Evolutionary conservation across 2,888 invertebrate genomes (phyloP), one percentile per base, ranked within the genome.

Genomic region (Pterostichus niger): DNA sequence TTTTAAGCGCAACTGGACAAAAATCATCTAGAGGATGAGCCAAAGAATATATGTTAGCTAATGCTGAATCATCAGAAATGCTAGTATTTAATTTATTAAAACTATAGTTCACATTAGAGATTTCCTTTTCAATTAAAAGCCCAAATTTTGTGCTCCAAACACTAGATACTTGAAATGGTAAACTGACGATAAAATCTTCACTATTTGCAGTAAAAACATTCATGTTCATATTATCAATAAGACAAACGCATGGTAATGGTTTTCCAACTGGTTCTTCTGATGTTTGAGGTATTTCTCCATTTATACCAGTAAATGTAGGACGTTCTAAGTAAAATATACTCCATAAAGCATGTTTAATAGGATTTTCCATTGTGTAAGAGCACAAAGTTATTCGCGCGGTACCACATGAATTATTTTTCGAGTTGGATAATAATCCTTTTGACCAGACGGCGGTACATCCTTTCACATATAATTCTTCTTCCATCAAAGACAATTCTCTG

Each of bases 11-110:
- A 46, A 98, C 93, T 0, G 98, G 98, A 81, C 95, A 94, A 33
- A 97, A 95, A 90, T 98, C 98, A 89, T 98, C 97, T 78, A 98
- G 90, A 0, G 98, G 98, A 91, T 98, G 97, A 0, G 95, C 92
- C 83, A 98, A 90, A 7, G 97, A 97, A 89, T 96, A 98, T 71
- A 98, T 92, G 0, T 95, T 94, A 0, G 98, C 96, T 87, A 96
- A 91, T 0, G 91, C 91, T 75, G 92, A 91, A 54, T 91, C 91
- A n/a, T 84, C 79, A 54, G 61, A 54, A 6, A 56, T 24, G 73
- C 6, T 64, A 6, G 40, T 31, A 59, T 35, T 49, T 35, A 33
- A 35, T 84, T 83, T 64, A 77, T 75, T 17, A 40, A 85, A 83
- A 79, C 76, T 84, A 24, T 85, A 85, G 68, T 84, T 85, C n/a